Evolutionary conservation across 2,797 vertebrate species (phyloP).

Genomic region (Lacerta bilineata): DNA sequence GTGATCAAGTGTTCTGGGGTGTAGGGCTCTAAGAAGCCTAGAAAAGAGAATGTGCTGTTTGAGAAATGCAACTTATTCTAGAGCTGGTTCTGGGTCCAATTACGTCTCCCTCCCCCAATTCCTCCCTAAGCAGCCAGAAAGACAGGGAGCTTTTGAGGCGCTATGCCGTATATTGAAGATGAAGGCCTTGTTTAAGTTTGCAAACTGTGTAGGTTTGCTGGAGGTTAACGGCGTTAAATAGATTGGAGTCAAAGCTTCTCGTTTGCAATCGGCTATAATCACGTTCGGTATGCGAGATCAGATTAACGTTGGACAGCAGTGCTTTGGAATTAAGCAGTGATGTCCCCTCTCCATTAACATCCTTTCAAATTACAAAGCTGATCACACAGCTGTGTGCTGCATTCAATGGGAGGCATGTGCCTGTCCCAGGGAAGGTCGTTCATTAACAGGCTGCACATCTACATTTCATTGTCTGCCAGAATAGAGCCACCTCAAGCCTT

Average conservation of each 20-base stretch:
- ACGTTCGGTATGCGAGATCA: slow-evolving; percentile 54
- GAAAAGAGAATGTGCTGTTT: not conserved
- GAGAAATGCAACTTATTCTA: not conserved
- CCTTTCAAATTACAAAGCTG: slow-evolving; percentile 49
- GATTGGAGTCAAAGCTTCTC: slow-evolving; percentile 59
- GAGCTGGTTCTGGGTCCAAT: not conserved
- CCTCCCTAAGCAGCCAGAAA: not conserved
- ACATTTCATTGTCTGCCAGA: not conserved
- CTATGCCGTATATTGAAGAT: slow-evolving; percentile 2
- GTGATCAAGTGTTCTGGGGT: no score
- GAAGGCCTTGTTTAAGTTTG: slow-evolving; percentile 33
- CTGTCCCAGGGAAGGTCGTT: slow-evolving; percentile 38
- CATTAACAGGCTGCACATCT: slow-evolving; percentile 24
- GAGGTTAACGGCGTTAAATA: slow-evolving; percentile 57
- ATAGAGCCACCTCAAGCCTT: not conserved
- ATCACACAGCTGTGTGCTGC: slow-evolving; percentile 40
- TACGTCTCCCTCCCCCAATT: not conserved
- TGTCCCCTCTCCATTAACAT: not conserved
- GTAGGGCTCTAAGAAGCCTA: not conserved
- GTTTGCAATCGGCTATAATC: slow-evolving; percentile 69
- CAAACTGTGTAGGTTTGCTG: not conserved
- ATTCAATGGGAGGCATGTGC: slow-evolving; percentile 12
- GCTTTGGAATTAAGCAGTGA: slow-evolving; percentile 54
- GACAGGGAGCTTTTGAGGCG: not conserved
- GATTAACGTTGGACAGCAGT: slow-evolving; percentile 55